Evolutionary conservation across 1,140 invertebrate species (phyloP).

Genomic region (Pseudomyrmex sp.): DNA sequence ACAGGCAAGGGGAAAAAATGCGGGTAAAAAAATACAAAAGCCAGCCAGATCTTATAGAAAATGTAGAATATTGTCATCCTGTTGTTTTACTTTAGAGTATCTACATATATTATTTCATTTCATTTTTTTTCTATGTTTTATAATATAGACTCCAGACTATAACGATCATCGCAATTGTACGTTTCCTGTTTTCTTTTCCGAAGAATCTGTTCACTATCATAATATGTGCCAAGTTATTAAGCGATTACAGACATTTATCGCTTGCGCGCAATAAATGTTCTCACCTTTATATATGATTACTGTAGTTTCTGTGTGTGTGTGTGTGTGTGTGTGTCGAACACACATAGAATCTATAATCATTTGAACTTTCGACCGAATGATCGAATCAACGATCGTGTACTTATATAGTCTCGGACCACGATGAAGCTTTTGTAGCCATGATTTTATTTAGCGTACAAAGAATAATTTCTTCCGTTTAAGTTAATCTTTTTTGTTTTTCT

Average conservation of each 20-base stretch:
- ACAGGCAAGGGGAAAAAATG: neutral
- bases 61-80: neutral
- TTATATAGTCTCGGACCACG: conserved; percentile 36
- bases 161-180: neutral
- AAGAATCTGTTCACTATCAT: conserved; percentile 24
- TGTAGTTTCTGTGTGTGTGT: no score
- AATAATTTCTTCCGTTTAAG: conserved; percentile 11
- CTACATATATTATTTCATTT: neutral
- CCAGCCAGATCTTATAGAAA: neutral
- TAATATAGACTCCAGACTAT: neutral
- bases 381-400: conserved; percentile 30
- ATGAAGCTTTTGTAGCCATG: conserved; percentile 3
- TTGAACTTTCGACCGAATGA: neutral
- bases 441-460: conserved; percentile 23
- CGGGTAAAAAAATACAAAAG: neutral
- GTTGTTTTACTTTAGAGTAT: neutral
- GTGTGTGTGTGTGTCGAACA: no score
- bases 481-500: neutral
- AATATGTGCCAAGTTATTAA: conserved; percentile 13
- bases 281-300: no score
- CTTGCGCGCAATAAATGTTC: no score
- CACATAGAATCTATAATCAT: neutral
- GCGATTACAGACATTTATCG: conserved; percentile 2
- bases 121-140: conserved; percentile 11
- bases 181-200: neutral